phyloP scores from a whole-genome alignment of 2,797 vertebrate species.

The Avahi laniger region DNA sequence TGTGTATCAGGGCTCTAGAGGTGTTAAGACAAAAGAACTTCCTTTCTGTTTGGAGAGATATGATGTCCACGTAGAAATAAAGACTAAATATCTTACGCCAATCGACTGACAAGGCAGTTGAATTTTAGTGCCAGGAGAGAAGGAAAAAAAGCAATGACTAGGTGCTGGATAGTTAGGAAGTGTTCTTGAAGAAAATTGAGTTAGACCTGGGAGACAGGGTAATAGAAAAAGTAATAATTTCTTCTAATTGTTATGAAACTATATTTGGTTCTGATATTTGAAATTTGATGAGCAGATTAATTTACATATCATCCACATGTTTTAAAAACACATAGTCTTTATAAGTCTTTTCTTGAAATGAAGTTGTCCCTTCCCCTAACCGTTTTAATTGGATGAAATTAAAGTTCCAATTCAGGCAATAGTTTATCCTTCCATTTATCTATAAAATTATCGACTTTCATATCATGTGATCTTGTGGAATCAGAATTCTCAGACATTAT shows the following conservation, averaged over 20 bases:
- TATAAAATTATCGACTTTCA: slow-evolving; percentile 44
- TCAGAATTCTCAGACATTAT: slow-evolving; percentile 21
- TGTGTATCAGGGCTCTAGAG: not conserved
- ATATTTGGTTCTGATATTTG: slow-evolving; percentile 11
- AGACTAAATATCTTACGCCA: not conserved
- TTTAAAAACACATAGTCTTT: slow-evolving; percentile 14
- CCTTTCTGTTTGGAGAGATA: not conserved
- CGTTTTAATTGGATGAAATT: slow-evolving; percentile 38
- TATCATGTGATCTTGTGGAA: slow-evolving; percentile 7
- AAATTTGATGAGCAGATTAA: not conserved
- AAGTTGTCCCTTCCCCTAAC: not conserved
- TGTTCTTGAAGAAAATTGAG: not conserved
- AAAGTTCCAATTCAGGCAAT: slow-evolving; percentile 37
- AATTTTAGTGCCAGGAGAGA: not conserved
- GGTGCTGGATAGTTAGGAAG: not conserved
- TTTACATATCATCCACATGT: not conserved
- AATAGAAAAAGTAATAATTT: not conserved
- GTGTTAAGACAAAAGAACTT: not conserved
- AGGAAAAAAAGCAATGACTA: slow-evolving; percentile 1
- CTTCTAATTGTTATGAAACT: slow-evolving; percentile 33
- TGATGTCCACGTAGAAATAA: not conserved
- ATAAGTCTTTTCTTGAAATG: slow-evolving; percentile 28
- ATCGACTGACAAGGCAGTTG: not conserved
- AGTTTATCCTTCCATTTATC: not conserved
- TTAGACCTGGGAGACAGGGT: not conserved